Base-by-base conservation (phyloP, 2,888 invertebrate species). In the Pseudococcus longispinus region DNA sequence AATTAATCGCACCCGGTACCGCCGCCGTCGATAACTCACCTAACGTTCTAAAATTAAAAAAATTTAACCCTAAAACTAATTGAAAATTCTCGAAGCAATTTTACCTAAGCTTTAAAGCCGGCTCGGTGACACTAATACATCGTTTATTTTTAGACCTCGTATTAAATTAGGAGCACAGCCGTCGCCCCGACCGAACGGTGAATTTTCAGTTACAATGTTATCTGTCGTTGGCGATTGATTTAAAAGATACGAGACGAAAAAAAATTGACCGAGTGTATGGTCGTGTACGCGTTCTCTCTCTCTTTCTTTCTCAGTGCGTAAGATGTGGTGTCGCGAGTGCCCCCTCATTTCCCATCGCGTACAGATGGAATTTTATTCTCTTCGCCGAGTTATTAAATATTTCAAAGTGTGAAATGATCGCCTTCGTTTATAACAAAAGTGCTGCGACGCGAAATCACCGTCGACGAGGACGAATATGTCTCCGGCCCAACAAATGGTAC, bases 81-180 rank as follows among this genome's bases (percentile, higher is more conserved):
- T 85, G 77, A 77, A 74, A 85, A 85, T 85, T 74, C 74, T 85
- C 85, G 46, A 85, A 77, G 60, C 37, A 29, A 55, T 60, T 51
- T 84, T 60, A 84, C 84, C 60, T 60, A 84, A 51, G 37, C 60
- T 55, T 55, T 84, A 84, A 84, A 60, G 55, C 32, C 60, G 37
- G 84, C 84, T 77, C 77, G 85, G 74, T 85, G 85, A 77, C 44
- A 85, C 85, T 46, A 85, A 77, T 42, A 85, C 26, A 85, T 85
- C 44, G 85, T 85, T 85, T 85, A 85, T 85, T 85, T 85, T 85
- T 85, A 85, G 85, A 85, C 51, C n/a, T n/a, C 77, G 42, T 85
- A 85, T 85, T 85, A 85, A 85, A 85, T 85, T 85, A 85, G 85
- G 51, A 85, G 85, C 85, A 74, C 74, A 85, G 85, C 85, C 51